Base-by-base conservation (phyloP, 2,113 vertebrate species). In the Anser cygnoides region DNA sequence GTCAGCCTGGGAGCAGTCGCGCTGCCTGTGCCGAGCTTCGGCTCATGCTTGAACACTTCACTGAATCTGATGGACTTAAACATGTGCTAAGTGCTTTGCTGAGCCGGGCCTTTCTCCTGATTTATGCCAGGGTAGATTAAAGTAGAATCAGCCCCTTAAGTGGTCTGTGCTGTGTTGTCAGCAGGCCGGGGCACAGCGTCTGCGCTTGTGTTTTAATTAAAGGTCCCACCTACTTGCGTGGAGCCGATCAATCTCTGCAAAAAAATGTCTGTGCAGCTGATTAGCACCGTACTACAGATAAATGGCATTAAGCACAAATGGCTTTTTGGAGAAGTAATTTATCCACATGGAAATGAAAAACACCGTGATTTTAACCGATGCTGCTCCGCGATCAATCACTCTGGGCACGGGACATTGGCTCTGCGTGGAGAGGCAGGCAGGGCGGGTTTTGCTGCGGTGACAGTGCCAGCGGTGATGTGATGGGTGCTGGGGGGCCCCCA, bases 41-140 rank as follows among this genome's bases (percentile, higher is more conserved):
- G 35, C 89, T 90, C 84, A 79, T 62, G 92, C 93, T 94, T 91
- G 81, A 92, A 65, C 89, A 68, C 92, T 84, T 95, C 61, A 76
- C 90, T 96, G 88, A 84, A 55, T 73, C 58, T 78, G 92, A 95
- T 76, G 89, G 94, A 93, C 96, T 89, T 86, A 87, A 97, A 93
- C 96, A 94, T 91, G 84, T 96, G 95, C 95, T 96, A 95, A 97
- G 94, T 96, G 93, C 94, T 97, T 84, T 97, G 79, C 80, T 95
- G 91, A 95, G 41, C 92, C 65, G 93, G 63, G 75, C 54, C 89
- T 93, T 78, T 65, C 87, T 76, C 57, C 80, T 96, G 95, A 94
- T 93, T 93, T 91, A 90, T 96, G 88, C 95, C 83, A 70, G 87
- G 90, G 78, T 49, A 92, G 84, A 94, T 93, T 94, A 95, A 95